phyloP scores from a whole-genome alignment of 2,888 invertebrate species.

The Beris morrisii region DNA sequence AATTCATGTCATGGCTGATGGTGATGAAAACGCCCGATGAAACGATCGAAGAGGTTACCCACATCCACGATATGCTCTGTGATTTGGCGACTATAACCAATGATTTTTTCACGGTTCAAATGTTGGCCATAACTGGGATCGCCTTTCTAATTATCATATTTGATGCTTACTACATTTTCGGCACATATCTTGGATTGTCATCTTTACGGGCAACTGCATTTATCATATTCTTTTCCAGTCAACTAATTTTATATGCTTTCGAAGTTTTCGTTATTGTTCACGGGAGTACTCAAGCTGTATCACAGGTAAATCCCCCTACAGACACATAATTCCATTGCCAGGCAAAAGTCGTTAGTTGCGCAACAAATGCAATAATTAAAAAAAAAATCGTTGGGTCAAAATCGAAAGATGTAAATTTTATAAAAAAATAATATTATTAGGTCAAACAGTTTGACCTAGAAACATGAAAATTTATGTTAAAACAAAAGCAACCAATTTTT shows the following conservation, averaged over 20 bases:
- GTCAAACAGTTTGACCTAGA: too few relatives aligned
- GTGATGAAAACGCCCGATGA: slow-evolving; percentile 48
- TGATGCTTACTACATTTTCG: slow-evolving; percentile 55
- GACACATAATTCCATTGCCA: too few relatives aligned
- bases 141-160: slow-evolving; percentile 56
- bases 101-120: slow-evolving; percentile 55
- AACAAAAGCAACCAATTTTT: too few relatives aligned
- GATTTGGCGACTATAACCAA: slow-evolving; percentile 55
- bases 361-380: too few relatives aligned
- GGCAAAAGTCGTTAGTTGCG: too few relatives aligned
- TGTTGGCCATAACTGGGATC: slow-evolving; percentile 54
- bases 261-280: slow-evolving; percentile 55
- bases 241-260: slow-evolving; percentile 53
- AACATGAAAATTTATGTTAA: too few relatives aligned
- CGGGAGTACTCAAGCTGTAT: slow-evolving; percentile 53
- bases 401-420: too few relatives aligned
- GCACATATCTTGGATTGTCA: slow-evolving; percentile 52
- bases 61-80: slow-evolving; percentile 53
- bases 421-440: too few relatives aligned
- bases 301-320: slow-evolving; percentile 44
- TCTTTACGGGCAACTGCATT: slow-evolving; percentile 49
- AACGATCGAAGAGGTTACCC: slow-evolving; percentile 50
- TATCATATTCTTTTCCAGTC: slow-evolving; percentile 54
- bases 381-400: too few relatives aligned
- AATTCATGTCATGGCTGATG: slow-evolving; percentile 24